Conservation (phyloP, 2,113 vertebrate genomes). For the Erythrolamprus reginae region DNA sequence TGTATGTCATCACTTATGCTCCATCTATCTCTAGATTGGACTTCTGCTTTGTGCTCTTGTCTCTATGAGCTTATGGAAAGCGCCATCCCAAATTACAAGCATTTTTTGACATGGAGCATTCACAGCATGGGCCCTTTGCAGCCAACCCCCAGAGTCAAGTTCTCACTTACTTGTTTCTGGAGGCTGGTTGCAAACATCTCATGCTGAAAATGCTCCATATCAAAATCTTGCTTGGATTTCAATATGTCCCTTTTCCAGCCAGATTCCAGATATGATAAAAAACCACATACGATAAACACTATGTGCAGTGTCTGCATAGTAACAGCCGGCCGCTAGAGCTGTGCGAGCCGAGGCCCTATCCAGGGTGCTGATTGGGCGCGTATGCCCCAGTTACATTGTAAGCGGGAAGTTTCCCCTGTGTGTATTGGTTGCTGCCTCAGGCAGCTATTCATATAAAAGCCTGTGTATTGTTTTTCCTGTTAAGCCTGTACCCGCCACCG, state of each 20-base stretch:
- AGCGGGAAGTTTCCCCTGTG: too few species aligned
- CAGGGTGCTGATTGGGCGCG: too few species aligned
- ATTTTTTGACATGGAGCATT: background rate
- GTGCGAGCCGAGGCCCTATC: too few species aligned
- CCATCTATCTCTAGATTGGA: background rate
- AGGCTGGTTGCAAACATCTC: background rate
- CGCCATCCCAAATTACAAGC: background rate
- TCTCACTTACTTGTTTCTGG: background rate
- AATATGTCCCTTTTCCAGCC: background rate
- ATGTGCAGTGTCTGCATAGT: too few species aligned
- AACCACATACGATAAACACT: too few species aligned
- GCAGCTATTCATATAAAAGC: too few species aligned
- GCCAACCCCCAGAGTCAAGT: background rate
- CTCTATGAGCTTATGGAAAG: background rate
- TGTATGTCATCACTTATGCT: background rate
- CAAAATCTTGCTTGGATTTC: background rate
- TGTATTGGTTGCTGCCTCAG: too few species aligned
- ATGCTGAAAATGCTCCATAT: background rate
- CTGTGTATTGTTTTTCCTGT: too few species aligned
- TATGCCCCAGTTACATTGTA: too few species aligned
- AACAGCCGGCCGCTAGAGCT: too few species aligned
- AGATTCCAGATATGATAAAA: too few species aligned
- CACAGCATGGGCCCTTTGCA: background rate
- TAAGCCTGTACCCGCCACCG: too few species aligned
- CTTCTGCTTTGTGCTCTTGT: background rate